A percentile compares a stretch with the other conserved stretches of the same genome.
Evolutionary conservation across 1,140 invertebrate species (phyloP).

Genomic region (Drosophila nigrodunni): DNA sequence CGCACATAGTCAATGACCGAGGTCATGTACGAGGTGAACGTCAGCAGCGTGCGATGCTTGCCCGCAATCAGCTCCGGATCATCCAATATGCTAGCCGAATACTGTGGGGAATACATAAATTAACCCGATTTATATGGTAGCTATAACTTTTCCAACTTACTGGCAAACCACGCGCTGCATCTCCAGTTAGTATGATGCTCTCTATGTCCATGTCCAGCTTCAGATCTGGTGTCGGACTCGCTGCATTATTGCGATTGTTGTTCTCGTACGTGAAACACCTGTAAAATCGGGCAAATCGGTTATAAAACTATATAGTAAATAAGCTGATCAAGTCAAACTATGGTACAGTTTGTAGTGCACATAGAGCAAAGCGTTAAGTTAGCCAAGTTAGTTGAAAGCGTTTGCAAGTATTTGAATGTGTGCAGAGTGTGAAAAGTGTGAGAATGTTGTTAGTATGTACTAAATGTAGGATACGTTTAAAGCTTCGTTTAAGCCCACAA

Average conservation of each 20-base stretch:
- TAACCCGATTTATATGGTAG: neutral
- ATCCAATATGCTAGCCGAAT: conserved; percentile 95
- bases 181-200: conserved; percentile 62
- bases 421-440: conserved; percentile 52
- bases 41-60: conserved; percentile 96
- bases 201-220: conserved; percentile 83
- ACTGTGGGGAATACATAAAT: conserved; percentile 85
- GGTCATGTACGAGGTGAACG: conserved; percentile 97
- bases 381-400: conserved; percentile 72
- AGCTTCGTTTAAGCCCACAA: conserved; percentile 29
- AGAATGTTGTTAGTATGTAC: conserved; percentile 46
- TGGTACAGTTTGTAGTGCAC: neutral
- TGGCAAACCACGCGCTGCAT: conserved; percentile 51
- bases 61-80: conserved; percentile 98
- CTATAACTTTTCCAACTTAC: conserved; percentile 40
- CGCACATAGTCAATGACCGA: conserved; percentile 98
- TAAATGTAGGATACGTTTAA: conserved; percentile 21
- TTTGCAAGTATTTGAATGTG: conserved; percentile 55
- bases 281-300: conserved; percentile 19
- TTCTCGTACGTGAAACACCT: conserved; percentile 92
- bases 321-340: neutral
- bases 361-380: conserved; percentile 54
- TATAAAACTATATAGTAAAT: neutral
- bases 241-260: conserved; percentile 85
- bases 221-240: conserved; percentile 79